These are phyloP conservation scores for Ploceus nigricollis DNA, from an alignment of 2,113 vertebrate species.

Conservation along the genomic window DNA sequence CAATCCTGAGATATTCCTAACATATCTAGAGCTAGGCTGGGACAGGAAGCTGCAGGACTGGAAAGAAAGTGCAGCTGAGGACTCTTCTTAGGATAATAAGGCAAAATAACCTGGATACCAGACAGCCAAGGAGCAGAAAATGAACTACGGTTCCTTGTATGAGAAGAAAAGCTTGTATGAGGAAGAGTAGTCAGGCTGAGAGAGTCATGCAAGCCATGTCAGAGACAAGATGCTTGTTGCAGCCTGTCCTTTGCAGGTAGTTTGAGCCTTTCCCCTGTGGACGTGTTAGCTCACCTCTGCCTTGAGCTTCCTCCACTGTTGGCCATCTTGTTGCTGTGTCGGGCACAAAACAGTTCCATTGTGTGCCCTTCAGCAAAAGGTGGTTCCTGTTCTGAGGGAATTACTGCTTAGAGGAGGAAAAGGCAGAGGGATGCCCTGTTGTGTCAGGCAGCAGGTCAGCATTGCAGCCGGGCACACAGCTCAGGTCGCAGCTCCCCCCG, in stretches of 20 bases:
- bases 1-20: not conserved
- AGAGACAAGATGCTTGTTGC: not conserved
- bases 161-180: not conserved
- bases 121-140: not conserved
- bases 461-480: not conserved
- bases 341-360: not conserved
- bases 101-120: not conserved
- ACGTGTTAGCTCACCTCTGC: not conserved
- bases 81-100: not conserved
- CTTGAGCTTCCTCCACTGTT: not conserved
- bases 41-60: not conserved
- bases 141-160: not conserved
- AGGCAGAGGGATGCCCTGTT: not conserved
- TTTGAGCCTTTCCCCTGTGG: not conserved
- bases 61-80: not conserved
- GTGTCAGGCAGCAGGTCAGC: constrained; percentile 42
- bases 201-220: not conserved
- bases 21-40: not conserved
- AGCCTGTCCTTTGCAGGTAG: not conserved
- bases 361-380: not conserved
- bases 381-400: not conserved
- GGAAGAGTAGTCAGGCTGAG: rapidly evolving
- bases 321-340: not conserved
- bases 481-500: constrained; percentile 2
- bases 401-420: not conserved